Percentiles rank a stretch among this genome's conserved stretches.
These are phyloP conservation scores for Eupelmus urozonus DNA, from an alignment of 2,888 invertebrate genomes.

Conservation along the genomic window DNA sequence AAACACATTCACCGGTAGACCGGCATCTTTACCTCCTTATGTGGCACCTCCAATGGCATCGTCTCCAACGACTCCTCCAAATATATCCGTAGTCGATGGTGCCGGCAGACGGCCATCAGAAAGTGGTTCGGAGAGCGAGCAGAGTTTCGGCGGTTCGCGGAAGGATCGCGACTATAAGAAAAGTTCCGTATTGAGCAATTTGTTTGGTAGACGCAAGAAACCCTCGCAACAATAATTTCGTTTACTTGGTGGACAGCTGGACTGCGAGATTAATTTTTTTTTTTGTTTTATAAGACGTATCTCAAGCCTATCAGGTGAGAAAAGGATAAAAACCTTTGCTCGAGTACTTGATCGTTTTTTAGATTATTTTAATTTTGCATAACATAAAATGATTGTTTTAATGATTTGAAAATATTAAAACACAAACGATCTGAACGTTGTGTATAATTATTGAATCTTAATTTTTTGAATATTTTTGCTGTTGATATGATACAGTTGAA, in stretches of 20 bases:
- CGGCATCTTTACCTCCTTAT: slow-evolving; percentile 77
- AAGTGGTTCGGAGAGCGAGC: slow-evolving; percentile 76
- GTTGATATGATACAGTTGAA: slow-evolving; percentile 45
- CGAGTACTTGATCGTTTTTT: slow-evolving; percentile 35
- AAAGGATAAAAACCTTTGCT: slow-evolving; percentile 10
- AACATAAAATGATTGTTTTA: slow-evolving; percentile 28
- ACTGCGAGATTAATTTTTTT: slow-evolving; percentile 52
- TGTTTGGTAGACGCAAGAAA: slow-evolving; percentile 75
- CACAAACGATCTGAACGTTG: slow-evolving; percentile 22
- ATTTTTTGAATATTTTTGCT: slow-evolving; percentile 39
- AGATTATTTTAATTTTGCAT: slow-evolving; percentile 37
- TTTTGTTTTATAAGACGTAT: slow-evolving; percentile 32
- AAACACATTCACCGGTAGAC: slow-evolving; percentile 73
- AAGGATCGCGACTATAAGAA: slow-evolving; percentile 75
- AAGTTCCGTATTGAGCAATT: slow-evolving; percentile 74
- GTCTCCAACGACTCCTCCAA: slow-evolving; percentile 63
- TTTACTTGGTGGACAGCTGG: slow-evolving; percentile 48
- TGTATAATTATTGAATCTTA: slow-evolving; percentile 49
- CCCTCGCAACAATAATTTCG: slow-evolving; percentile 66
- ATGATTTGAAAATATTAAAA: slow-evolving; percentile 6
- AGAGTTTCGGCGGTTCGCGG: slow-evolving; percentile 75
- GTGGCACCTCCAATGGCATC: slow-evolving; percentile 76
- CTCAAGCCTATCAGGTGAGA: slow-evolving; percentile 29
- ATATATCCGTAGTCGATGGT: slow-evolving; percentile 70
- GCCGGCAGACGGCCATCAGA: slow-evolving; percentile 74